Evolutionary conservation across 2,797 vertebrate genomes (phyloP).

Genomic region (Cynopterus sphinx): DNA sequence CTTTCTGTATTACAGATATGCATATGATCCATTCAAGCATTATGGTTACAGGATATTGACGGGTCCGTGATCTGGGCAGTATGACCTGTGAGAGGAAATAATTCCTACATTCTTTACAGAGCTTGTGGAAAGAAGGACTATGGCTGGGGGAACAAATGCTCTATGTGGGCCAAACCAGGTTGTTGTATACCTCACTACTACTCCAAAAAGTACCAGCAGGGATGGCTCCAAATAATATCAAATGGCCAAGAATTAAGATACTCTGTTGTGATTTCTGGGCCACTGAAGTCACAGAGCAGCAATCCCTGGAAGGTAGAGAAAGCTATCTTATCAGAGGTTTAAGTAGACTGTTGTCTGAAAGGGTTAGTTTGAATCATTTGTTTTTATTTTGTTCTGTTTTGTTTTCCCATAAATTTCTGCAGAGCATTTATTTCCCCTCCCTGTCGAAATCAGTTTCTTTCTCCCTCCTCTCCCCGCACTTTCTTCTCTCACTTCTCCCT

Average conservation of each 20-base stretch:
- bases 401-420: neutral
- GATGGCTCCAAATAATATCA: neutral
- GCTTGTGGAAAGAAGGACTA: neutral
- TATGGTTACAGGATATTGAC: neutral
- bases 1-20: neutral
- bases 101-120: neutral
- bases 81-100: neutral
- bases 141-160: fast-evolving
- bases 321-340: neutral
- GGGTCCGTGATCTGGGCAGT: neutral
- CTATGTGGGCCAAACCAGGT: neutral
- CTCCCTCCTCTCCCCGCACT: no score
- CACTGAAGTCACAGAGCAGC: neutral
- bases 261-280: neutral
- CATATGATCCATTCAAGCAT: neutral
- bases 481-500: no score
- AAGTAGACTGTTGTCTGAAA: neutral
- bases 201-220: neutral
- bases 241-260: neutral
- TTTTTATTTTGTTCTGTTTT: neutral
- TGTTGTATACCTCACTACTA: neutral
- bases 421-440: neutral
- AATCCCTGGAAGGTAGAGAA: neutral
- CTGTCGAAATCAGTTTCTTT: neutral
- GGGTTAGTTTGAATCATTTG: neutral